Percentiles rank a stretch among this genome's conserved stretches.
These are phyloP conservation scores for Epistrophe eligans DNA, from an alignment of 2,888 invertebrate species.

Conservation along the genomic window DNA sequence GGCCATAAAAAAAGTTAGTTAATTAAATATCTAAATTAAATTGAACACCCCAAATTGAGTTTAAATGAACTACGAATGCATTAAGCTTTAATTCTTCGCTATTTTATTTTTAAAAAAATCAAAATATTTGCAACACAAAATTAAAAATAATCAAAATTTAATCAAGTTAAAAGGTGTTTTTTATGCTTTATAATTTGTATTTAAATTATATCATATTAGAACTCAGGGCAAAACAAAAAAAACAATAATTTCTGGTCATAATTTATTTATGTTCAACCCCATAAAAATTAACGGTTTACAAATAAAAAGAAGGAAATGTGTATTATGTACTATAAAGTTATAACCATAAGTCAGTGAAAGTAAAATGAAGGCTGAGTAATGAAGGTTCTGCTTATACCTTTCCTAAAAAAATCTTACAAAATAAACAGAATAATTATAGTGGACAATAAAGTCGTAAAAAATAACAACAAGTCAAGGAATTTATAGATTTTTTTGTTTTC, in stretches of 20 bases:
- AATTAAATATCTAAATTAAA: no score
- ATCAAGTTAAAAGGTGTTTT: neutral
- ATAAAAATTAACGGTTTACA: slow-evolving; percentile 11
- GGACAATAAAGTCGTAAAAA: neutral
- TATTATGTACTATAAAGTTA: neutral
- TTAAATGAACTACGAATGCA: no score
- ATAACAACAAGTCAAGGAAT: neutral
- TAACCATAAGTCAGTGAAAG: neutral
- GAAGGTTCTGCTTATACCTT: neutral
- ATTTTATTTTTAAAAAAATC: no score
- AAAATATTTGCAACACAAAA: neutral
- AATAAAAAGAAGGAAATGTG: neutral
- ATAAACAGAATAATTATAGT: slow-evolving; percentile 20
- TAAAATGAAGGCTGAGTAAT: neutral
- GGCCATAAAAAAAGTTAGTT: no score
- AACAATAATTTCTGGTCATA: slow-evolving; percentile 4
- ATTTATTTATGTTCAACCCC: neutral
- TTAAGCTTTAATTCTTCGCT: no score
- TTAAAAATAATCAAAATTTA: neutral
- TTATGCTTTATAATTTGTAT: neutral
- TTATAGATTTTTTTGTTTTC: neutral
- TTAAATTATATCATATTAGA: neutral
- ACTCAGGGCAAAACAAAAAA: neutral
- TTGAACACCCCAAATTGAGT: no score
- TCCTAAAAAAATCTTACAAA: neutral